Percentiles rank a stretch among this genome's conserved stretches.
Conservation (phyloP, 2,888 invertebrate genomes). For the Norana najaformis region DNA sequence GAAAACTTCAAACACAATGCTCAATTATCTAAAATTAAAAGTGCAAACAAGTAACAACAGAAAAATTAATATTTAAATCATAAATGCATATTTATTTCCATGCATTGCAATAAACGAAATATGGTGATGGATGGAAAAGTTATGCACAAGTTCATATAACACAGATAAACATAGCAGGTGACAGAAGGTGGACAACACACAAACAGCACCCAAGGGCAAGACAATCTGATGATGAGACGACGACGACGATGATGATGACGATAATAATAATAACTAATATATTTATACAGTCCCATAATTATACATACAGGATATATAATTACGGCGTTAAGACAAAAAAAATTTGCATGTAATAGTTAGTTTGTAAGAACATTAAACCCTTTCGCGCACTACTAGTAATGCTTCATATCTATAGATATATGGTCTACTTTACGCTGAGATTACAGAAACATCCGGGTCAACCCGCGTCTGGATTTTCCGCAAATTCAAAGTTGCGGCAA, state of each 20-base stretch:
- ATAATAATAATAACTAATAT: not conserved
- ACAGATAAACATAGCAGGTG: not conserved
- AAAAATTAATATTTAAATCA: not conserved
- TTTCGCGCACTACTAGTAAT: no score
- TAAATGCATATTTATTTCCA: not conserved
- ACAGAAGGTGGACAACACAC: not conserved
- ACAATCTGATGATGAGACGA: not conserved
- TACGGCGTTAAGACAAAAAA: no score
- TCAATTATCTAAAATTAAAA: not conserved
- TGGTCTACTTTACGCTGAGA: no score
- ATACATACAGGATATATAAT: no score
- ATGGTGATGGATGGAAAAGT: not conserved
- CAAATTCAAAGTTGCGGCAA: no score
- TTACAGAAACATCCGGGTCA: no score
- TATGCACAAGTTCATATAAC: not conserved
- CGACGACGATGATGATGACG: no score
- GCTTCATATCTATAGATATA: no score
- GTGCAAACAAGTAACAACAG: not conserved
- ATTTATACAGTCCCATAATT: not conserved
- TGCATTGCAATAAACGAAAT: no score
- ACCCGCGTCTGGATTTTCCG: no score
- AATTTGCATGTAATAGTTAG: no score
- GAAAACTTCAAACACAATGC: not conserved
- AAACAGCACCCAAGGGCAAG: not conserved
- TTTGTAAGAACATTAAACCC: no score